Conservation (phyloP, 2,113 vertebrate species). For the Ophthalmolycus amberensis region DNA sequence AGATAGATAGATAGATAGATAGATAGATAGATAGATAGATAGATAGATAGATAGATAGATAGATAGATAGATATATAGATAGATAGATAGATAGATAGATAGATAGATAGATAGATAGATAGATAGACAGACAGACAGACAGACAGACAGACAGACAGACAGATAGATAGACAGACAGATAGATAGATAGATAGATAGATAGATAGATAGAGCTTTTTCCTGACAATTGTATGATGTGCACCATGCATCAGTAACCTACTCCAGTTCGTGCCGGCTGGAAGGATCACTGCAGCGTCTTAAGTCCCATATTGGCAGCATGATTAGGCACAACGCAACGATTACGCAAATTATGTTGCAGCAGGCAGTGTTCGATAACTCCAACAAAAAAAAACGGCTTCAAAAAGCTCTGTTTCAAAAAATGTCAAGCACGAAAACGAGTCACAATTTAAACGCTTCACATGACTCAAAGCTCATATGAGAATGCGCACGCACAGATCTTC, state of each 20-base stretch:
- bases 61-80: too few species aligned
- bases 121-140: constrained; percentile 68
- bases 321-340: constrained; percentile 83
- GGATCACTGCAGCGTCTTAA: constrained; percentile 79
- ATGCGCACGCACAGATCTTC: constrained; percentile 23
- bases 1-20: constrained; percentile 38
- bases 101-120: constrained; percentile 64
- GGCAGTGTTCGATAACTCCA: constrained; percentile 74
- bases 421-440: constrained; percentile 36
- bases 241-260: constrained; percentile 60
- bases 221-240: constrained; percentile 23
- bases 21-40: constrained; percentile 62
- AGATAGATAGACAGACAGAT: constrained; percentile 55
- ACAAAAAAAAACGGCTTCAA: background rate
- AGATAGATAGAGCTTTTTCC: constrained; percentile 47
- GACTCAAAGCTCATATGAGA: background rate
- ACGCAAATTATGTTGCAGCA: constrained; percentile 81
- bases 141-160: constrained; percentile 54
- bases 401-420: constrained; percentile 19
- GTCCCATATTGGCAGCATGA: constrained; percentile 81
- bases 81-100: constrained; percentile 59
- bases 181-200: constrained; percentile 56
- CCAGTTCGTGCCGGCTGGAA: constrained; percentile 64
- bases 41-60: constrained; percentile 13
- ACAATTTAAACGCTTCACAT: constrained; percentile 16